Conservation (phyloP, 2,113 vertebrate genomes). For the Platanista minor region DNA sequence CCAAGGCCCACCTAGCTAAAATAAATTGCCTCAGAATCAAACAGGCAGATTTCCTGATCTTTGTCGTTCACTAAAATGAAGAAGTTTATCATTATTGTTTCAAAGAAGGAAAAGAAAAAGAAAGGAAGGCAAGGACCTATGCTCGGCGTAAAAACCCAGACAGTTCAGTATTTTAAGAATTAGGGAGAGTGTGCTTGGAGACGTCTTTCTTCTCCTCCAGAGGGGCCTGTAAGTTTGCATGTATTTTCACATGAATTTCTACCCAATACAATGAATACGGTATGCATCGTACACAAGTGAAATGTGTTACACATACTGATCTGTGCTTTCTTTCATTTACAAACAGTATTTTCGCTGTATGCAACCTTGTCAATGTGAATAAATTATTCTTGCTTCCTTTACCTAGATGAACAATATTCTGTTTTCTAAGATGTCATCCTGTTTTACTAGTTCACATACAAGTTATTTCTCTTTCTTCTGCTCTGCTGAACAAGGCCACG, state of each 20-base stretch:
- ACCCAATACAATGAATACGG: too few relatives aligned
- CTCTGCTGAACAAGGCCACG: background rate
- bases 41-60: background rate
- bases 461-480: background rate
- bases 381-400: constrained; percentile 23
- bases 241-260: background rate
- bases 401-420: background rate
- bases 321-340: constrained; percentile 26
- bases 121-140: background rate
- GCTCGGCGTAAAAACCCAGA: background rate
- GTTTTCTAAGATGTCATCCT: background rate
- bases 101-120: background rate
- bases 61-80: background rate
- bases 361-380: background rate
- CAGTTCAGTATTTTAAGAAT: background rate
- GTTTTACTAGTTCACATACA: background rate
- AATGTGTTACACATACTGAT: background rate
- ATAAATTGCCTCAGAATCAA: background rate
- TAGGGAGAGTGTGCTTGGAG: background rate
- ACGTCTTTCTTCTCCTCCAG: background rate
- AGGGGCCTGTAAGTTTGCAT: background rate
- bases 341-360: background rate
- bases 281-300: background rate
- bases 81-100: background rate
- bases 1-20: background rate